These are phyloP conservation scores for Zosterops lateralis DNA, from an alignment of 2,113 vertebrate genomes.

Conservation along the genomic window DNA sequence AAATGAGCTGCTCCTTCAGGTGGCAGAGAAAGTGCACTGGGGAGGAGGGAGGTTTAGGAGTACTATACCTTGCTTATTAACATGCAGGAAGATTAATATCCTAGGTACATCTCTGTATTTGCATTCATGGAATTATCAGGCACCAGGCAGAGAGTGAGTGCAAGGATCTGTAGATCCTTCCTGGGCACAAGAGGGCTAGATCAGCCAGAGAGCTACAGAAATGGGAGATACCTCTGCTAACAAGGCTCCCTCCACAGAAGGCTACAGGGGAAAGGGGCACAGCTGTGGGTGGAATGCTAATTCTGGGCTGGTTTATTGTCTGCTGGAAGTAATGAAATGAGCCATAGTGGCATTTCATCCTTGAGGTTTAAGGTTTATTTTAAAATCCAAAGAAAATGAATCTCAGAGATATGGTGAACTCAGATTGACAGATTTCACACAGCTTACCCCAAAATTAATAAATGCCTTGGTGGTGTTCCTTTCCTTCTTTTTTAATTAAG, in stretches of 20 bases:
- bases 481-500: slow-evolving; percentile 48
- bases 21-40: background rate
- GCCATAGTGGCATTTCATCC: background rate
- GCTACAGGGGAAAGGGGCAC: background rate
- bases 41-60: background rate
- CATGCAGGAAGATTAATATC: background rate
- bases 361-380: slow-evolving; percentile 32
- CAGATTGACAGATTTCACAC: slow-evolving; percentile 17
- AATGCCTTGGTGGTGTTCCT: background rate
- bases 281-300: background rate
- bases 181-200: background rate
- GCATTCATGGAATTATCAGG: background rate
- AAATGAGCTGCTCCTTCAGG: background rate
- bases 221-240: background rate
- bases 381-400: slow-evolving; percentile 48
- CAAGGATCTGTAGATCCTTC: background rate
- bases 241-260: background rate
- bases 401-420: background rate
- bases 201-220: background rate
- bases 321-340: slow-evolving; percentile 11
- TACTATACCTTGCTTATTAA: background rate
- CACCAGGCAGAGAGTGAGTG: rapidly evolving
- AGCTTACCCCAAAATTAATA: slow-evolving; percentile 49
- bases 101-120: background rate
- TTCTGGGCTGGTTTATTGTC: background rate